Evolutionary conservation across 1,140 invertebrate genomes (phyloP), one percentile per base, ranked within the genome.

Genomic region (Andrena cerasifolii): DNA sequence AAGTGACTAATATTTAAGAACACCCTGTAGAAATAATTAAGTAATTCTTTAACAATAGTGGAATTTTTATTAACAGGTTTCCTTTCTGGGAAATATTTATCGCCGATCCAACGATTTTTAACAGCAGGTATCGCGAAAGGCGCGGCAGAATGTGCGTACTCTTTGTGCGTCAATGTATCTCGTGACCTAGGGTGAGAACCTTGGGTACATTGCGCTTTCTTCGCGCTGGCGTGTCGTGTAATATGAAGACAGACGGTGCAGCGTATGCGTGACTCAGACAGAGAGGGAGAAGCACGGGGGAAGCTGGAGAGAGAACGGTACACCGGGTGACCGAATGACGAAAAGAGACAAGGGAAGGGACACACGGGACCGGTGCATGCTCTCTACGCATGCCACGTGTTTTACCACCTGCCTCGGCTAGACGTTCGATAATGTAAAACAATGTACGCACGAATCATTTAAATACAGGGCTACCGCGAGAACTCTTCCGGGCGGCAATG

Each of bases 321-420:
- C 21, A 49, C 45, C 8, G 24, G n/a, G 36, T 61, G 43, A 51
- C 24, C 49, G 54, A 63, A 53, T 63, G 68, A 78, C 33, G 47
- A 73, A 78, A 45, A 26, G 45, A 72, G 33, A 78, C 47, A 18
- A 72, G 67, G 58, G 65, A 31, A 54, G 28, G 54, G 45, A 71
- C 24, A 54, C 28, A 33, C 7, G 36, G 81, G 82, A 80, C 59
- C 75, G 84, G 78, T 79, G 78, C 79, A 78, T 71, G 66, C 84
- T 87, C 80, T 84, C 81, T 82, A 80, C 88, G 85, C 82, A 86
- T 85, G 86, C 87, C 89, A 90, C 89, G 89, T 90, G 89, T 89
- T 80, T 85, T 79, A 80, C 83, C 89, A 90, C 88, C 89, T 90
- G 89, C 89, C 86, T 78, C 61, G 71, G 59, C 82, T 89, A 85